These are phyloP conservation scores for Capitulum mitella DNA, from an alignment of 2,888 invertebrate genomes.

Conservation along the genomic window DNA sequence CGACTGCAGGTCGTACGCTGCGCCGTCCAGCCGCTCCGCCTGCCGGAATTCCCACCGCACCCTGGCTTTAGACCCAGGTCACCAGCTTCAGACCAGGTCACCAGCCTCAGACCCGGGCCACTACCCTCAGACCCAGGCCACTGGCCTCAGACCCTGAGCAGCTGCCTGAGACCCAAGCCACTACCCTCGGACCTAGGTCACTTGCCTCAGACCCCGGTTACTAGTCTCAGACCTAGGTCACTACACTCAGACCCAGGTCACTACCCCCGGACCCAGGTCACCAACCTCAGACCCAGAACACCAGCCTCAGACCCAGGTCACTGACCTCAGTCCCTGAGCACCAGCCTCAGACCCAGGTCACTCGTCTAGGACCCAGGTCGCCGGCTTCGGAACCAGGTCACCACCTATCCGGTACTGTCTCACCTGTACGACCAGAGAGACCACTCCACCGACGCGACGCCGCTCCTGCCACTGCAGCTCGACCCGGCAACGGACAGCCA, in stretches of 20 bases:
- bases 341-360: slow-evolving; percentile 38
- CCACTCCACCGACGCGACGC: slow-evolving; percentile 78
- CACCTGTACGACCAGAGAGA: slow-evolving; percentile 75
- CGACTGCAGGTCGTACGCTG: background rate
- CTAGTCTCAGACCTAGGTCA: no score
- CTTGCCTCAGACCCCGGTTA: background rate
- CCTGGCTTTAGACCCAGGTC: background rate
- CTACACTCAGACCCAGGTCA: background rate
- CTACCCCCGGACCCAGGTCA: background rate
- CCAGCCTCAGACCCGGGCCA: background rate
- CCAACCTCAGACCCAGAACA: background rate
- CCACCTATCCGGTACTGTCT: background rate
- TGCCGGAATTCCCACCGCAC: background rate
- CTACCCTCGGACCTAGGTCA: background rate
- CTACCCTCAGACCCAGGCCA: background rate
- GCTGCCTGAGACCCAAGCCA: background rate
- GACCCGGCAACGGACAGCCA: slow-evolving; percentile 30
- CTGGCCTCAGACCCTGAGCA: background rate
- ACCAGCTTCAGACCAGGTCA: background rate
- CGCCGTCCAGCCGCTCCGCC: slow-evolving; percentile 1
- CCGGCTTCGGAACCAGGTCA: no score
- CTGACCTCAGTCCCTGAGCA: background rate
- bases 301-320: background rate
- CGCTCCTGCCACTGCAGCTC: slow-evolving; percentile 89
- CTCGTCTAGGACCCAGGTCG: slow-evolving; percentile 49